Evolutionary conservation across 2,888 invertebrate genomes (phyloP), one percentile per base, ranked within the genome.

Genomic region (Leptodirus hochenwartii): DNA sequence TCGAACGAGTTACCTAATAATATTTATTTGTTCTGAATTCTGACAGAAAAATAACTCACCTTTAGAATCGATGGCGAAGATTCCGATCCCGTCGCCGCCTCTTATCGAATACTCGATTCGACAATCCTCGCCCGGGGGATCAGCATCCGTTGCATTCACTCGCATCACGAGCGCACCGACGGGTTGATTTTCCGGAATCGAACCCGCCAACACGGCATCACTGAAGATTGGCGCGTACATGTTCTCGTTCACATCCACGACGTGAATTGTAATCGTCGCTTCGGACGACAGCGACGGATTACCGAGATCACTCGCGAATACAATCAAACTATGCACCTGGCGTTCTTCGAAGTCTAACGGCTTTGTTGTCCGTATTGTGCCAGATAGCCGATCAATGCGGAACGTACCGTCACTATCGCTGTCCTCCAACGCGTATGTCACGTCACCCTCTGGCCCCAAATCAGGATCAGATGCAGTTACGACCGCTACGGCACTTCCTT

Each of bases 171-270:
- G 59, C 3, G 80, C 69, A 31, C 80, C 84, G 24, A 73, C 61
- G 4, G 78, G 69, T 44, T 71, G 67, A 54, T 87, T 88, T 59
- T 95, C 93, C 33, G 58, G 61, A 37, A 93, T 78, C 41, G 61
- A 62, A 29, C 78, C 80, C 36, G 65, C 58, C 37, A 78, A 59
- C 40, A 85, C 82, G 46, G 77, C 79, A 51, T 81, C 82, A 27
- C 66, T 65, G 54, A 93, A 93, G 39, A 63, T 61, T 2, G 93
- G 90, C 30, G 85, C 64, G 54, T 75, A 71, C 32, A 73, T 61
- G 57, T 93, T 93, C 58, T 93, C 93, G 58, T 95, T 88, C 11
- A 93, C 91, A 58, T 95, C 93, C 41, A 82, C 77, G 36, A 87
- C 69, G 56, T 90, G 85, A 30, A 95, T 69, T 29, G 78, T 68